Percentiles rank a stretch among this genome's conserved stretches.
These are phyloP conservation scores for Agonum fuliginosum DNA, from an alignment of 2,888 invertebrate species.

Conservation along the genomic window DNA sequence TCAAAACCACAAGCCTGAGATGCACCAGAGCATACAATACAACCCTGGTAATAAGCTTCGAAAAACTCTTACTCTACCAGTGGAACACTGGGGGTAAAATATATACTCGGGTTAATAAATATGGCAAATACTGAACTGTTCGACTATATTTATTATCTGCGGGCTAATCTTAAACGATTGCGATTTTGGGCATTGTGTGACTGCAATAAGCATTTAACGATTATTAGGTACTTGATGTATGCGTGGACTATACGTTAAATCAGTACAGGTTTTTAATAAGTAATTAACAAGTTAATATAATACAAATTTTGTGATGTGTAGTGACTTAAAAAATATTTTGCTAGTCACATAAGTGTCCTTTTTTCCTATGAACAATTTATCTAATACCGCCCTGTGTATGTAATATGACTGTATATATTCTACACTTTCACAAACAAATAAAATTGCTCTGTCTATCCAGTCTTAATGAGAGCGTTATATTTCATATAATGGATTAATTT, in stretches of 20 bases:
- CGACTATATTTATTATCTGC: no score
- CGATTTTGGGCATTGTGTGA: no score
- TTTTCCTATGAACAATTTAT: not conserved
- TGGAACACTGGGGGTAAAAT: no score
- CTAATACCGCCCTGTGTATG: not conserved
- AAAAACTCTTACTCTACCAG: no score
- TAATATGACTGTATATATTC: not conserved
- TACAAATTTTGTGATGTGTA: not conserved
- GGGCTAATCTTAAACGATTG: no score
- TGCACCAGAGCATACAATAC: no score
- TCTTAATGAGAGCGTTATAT: slow-evolving; percentile 40
- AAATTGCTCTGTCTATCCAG: slow-evolving; percentile 25
- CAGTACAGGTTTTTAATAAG: not conserved
- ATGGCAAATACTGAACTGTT: no score
- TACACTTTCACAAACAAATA: slow-evolving; percentile 52
- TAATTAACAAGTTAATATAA: not conserved
- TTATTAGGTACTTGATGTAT: no score
- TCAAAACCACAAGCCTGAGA: no score
- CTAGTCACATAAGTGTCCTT: not conserved
- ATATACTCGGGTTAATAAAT: no score
- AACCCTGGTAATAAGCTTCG: no score
- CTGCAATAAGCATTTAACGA: no score
- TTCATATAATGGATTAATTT: slow-evolving; percentile 46
- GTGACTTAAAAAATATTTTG: not conserved
- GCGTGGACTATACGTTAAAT: not conserved